Base-by-base conservation (phyloP, 2,113 vertebrate genomes). In the Cynopterus brachyotis region DNA sequence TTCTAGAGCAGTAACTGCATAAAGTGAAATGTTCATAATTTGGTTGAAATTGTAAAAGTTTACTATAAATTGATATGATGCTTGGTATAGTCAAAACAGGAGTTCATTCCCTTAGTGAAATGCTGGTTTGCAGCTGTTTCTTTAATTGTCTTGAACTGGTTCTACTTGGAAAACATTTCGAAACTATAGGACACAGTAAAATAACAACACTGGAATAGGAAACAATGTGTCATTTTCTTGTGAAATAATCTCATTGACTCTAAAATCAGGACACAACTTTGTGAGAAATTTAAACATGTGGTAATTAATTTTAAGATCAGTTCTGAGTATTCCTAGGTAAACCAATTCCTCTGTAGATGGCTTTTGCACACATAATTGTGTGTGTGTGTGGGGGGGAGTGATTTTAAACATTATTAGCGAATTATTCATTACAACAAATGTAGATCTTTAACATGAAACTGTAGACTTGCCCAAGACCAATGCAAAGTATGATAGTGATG, bases 301-400 rank as follows among this genome's bases (percentile, higher is more conserved):
- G 30, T 11, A 12, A 91, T 87, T 87, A 57, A 79, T 87, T 93
- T 93, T 80, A 96, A 70, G 37, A 45, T 96, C 91, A 95, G 88
- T 96, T 97, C 93, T 93, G 93, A 98, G 89, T 42, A 90, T 96
- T 96, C 60, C 75, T 66, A 50, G 91, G 75, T 50, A 37, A 80
- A 64, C 30, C 73, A 66, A 13, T 82, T 75, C 30, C 60, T 87
- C 42, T 20, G 17, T 57, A 50, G n/a, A 53, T 35, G 76, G 42
- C 13, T 82, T 67, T 72, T 57, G 28, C 30, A 80, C 13, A 62
- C 15, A 47, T 62, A 37, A 70, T 73, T 7, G 72, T 82, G 75
- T 22, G 50, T 50, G 50, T 50, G 50, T 16, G 3, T 64, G 15
- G 17, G 55, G 55, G 55, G 20, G 55, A 15, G 53, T 17, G 32